Evolutionary conservation across 2,888 invertebrate species (phyloP).

Genomic region (Heterodera filipjevi): DNA sequence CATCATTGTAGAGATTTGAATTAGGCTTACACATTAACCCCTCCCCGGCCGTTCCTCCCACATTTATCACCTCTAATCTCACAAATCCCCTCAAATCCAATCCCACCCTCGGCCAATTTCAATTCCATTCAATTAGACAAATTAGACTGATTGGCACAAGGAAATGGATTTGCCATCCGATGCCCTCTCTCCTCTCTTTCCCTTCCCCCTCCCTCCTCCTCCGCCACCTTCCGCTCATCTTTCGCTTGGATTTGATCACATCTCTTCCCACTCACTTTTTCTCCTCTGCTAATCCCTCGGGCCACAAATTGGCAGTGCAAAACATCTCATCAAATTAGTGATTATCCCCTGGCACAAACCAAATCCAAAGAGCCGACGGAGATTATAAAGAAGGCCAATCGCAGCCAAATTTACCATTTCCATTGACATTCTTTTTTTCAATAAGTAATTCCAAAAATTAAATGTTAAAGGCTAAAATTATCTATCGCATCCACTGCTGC

Average conservation of each 20-base stretch:
- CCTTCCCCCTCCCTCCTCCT: neutral
- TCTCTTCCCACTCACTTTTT: neutral
- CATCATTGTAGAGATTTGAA: neutral
- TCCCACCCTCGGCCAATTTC: neutral
- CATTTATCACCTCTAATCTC: neutral
- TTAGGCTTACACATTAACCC: neutral
- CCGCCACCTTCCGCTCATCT: neutral
- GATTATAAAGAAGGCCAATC: neutral
- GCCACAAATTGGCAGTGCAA: neutral
- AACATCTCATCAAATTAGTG: slow-evolving; percentile 13
- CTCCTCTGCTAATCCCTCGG: neutral
- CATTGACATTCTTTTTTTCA: neutral
- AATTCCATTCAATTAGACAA: neutral
- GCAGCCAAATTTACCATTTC: neutral
- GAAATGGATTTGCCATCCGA: neutral
- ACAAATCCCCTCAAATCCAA: neutral
- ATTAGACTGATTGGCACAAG: neutral
- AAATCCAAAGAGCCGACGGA: neutral
- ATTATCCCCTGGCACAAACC: slow-evolving; percentile 4
- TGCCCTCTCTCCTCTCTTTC: no score
- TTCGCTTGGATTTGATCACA: neutral
- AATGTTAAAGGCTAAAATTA: no score
- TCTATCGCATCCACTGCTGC: no score
- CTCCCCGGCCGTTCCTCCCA: neutral
- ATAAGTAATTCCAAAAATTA: no score